Conservation (phyloP, 2,113 vertebrate species). For the Lamprotornis superbus region DNA sequence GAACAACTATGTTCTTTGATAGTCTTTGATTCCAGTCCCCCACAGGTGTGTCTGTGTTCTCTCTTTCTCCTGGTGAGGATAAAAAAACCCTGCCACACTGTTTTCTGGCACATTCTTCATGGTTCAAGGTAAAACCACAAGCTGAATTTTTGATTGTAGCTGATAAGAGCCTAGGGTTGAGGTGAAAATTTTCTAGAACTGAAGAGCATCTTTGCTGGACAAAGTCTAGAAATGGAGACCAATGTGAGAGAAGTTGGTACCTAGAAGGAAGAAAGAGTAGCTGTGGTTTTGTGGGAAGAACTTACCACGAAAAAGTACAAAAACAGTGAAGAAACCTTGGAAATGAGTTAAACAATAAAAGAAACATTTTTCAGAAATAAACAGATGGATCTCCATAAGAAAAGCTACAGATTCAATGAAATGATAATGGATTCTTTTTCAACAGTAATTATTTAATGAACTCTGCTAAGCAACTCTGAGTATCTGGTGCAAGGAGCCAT, state of each 20-base stretch:
- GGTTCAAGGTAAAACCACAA: not conserved
- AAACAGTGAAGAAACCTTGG: not conserved
- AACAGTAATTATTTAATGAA: not conserved
- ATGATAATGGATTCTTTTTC: not conserved
- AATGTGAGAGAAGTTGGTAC: not conserved
- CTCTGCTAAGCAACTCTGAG: not conserved
- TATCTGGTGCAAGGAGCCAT: not conserved
- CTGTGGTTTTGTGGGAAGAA: not conserved
- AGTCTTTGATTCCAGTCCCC: not conserved
- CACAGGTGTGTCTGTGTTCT: not conserved
- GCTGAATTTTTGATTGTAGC: not conserved
- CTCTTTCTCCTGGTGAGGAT: not conserved
- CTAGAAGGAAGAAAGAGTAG: not conserved
- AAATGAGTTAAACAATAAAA: not conserved
- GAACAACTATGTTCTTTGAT: not conserved
- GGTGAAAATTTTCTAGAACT: not conserved
- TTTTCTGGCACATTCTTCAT: not conserved
- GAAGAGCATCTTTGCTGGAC: not conserved
- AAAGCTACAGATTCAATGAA: not conserved
- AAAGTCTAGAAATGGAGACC: not conserved
- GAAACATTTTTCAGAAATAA: not conserved
- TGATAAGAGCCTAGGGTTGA: not conserved
- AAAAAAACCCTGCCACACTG: rapidly evolving
- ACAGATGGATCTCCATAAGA: not conserved
- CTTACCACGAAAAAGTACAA: not conserved